phyloP scores from a whole-genome alignment of 2,113 vertebrate genomes.

The Lepus timidus region DNA sequence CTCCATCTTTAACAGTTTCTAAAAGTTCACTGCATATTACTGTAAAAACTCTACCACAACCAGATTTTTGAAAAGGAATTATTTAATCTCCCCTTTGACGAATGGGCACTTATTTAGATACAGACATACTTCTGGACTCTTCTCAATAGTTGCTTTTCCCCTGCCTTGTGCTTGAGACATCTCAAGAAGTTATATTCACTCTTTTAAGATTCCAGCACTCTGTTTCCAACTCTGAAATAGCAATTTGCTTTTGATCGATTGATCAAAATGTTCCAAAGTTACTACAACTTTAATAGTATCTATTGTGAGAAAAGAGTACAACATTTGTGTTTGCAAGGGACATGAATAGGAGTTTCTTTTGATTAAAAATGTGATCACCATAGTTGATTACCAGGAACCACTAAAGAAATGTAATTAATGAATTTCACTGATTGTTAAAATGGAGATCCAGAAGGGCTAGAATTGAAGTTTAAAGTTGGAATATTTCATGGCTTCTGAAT shows the following conservation, averaged over 20 bases:
- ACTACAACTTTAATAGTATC: slow-evolving; percentile 6
- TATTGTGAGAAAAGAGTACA: slow-evolving; percentile 17
- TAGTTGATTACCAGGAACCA: neutral
- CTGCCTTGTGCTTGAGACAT: neutral
- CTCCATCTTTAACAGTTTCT: slow-evolving; percentile 24
- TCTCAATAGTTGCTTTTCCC: neutral
- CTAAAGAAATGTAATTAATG: neutral
- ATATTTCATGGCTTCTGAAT: neutral
- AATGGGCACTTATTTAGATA: slow-evolving; percentile 17
- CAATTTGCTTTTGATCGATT: slow-evolving; percentile 46
- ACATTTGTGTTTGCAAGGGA: neutral
- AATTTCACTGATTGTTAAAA: neutral
- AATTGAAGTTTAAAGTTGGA: slow-evolving; percentile 27
- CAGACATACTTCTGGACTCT: neutral
- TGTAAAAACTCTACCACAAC: neutral
- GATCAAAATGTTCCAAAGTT: slow-evolving; percentile 34
- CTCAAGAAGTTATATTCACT: neutral
- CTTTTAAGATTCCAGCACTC: neutral
- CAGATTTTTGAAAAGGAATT: slow-evolving; percentile 28
- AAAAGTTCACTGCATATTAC: slow-evolving; percentile 14
- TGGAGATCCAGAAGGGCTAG: neutral
- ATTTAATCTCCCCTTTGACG: slow-evolving; percentile 56
- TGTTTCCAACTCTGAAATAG: neutral
- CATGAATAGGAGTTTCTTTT: neutral
- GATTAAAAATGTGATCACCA: neutral